These are phyloP conservation scores for Pollenia griseotomentosa DNA, from an alignment of 2,888 invertebrate genomes.

Conservation along the genomic window DNA sequence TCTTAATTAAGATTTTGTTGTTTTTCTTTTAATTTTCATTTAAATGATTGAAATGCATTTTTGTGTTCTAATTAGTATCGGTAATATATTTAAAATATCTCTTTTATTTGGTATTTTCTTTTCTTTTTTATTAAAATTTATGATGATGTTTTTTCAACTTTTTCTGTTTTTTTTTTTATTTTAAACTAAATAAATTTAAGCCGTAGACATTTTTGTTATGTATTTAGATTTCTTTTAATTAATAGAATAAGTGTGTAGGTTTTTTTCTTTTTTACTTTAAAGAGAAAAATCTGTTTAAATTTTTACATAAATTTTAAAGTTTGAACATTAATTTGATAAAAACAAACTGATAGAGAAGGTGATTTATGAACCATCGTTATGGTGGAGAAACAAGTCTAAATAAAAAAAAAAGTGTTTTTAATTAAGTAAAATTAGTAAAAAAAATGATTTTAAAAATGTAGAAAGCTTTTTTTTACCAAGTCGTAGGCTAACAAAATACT, in stretches of 20 bases:
- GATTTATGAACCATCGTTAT: conserved; percentile 50
- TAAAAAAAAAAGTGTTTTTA: too few species aligned
- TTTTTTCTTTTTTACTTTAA: not conserved
- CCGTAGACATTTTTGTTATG: too few species aligned
- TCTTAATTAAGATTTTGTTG: conserved; percentile 54
- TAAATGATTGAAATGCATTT: conserved; percentile 61
- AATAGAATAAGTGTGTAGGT: not conserved
- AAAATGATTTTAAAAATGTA: too few species aligned
- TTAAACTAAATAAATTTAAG: not conserved
- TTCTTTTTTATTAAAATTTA: conserved; percentile 29
- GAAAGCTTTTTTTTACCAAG: too few species aligned
- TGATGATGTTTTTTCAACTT: conserved; percentile 7
- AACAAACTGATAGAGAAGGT: conserved; percentile 29
- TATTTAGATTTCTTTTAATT: too few species aligned
- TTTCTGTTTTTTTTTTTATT: not conserved
- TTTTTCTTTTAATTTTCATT: conserved; percentile 20
- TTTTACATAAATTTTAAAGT: conserved; percentile 42
- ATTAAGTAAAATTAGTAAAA: too few species aligned
- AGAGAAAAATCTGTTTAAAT: not conserved
- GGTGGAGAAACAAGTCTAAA: not conserved
- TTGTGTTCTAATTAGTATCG: conserved; percentile 49
- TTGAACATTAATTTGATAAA: conserved; percentile 34
- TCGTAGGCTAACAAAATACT: too few species aligned
- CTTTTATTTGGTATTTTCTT: not conserved
- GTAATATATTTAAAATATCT: conserved; percentile 48